A percentile compares a stretch with the other conserved stretches of the same genome.
These are phyloP conservation scores for Heteromyza rotundicornis DNA, from an alignment of 2,888 invertebrate species.

Conservation along the genomic window DNA sequence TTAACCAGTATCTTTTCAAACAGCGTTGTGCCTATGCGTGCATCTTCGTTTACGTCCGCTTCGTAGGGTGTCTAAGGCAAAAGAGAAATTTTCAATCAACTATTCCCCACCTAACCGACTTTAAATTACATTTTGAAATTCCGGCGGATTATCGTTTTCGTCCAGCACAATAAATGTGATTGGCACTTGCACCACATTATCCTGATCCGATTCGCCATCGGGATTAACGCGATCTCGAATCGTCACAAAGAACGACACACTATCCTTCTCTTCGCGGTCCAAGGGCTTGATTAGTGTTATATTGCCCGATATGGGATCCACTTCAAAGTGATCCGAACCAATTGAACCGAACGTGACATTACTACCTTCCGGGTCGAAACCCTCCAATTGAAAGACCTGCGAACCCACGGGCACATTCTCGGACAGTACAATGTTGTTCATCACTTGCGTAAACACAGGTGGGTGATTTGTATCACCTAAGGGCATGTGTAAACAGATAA, in stretches of 20 bases:
- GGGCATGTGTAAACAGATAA: background rate
- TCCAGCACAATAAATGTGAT: conserved; percentile 85
- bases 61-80: conserved; percentile 77
- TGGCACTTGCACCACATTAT: conserved; percentile 77
- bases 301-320: conserved; percentile 78
- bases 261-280: conserved; percentile 83
- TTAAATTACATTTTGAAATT: conserved; percentile 72
- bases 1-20: conserved; percentile 75
- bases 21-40: conserved; percentile 74
- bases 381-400: conserved; percentile 78
- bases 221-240: conserved; percentile 76
- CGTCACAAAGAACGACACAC: conserved; percentile 79
- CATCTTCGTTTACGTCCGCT: conserved; percentile 79
- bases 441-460: conserved; percentile 76
- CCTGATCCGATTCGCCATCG: conserved; percentile 67
- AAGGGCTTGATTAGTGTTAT: conserved; percentile 80
- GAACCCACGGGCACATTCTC: conserved; percentile 82
- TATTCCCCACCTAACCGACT: no score
- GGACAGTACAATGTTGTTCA: conserved; percentile 77
- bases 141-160: conserved; percentile 87
- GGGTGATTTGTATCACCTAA: conserved; percentile 68
- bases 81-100: background rate
- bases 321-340: conserved; percentile 82
- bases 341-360: conserved; percentile 73
- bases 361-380: conserved; percentile 81